These are phyloP conservation scores for Nerophis ophidion DNA, from an alignment of 2,113 vertebrate species.

Conservation along the genomic window DNA sequence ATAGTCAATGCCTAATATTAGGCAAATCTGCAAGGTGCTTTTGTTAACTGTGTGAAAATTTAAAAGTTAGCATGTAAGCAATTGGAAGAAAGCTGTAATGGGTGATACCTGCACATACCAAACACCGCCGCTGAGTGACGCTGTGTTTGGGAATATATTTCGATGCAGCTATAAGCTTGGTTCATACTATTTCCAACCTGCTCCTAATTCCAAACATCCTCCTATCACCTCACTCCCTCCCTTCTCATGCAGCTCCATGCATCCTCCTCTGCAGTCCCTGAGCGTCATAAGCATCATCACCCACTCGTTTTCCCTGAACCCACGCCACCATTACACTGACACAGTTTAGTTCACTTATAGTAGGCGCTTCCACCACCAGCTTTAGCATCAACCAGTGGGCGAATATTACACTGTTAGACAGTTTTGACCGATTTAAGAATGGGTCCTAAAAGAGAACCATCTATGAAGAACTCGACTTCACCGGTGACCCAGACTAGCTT, in stretches of 20 bases:
- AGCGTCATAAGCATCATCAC: slow-evolving; percentile 40
- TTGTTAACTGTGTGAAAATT: too few species aligned
- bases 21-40: too few species aligned
- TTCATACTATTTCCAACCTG: slow-evolving; percentile 25
- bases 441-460: slow-evolving; percentile 72
- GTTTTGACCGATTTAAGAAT: slow-evolving; percentile 29
- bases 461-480: slow-evolving; percentile 69
- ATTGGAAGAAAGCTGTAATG: too few species aligned
- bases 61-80: too few species aligned
- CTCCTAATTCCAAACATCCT: slow-evolving; percentile 21
- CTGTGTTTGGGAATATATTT: too few species aligned
- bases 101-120: too few species aligned
- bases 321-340: slow-evolving; percentile 31
- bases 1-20: too few species aligned
- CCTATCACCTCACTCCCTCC: slow-evolving; percentile 28
- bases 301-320: slow-evolving; percentile 7
- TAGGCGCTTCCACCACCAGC: slow-evolving; percentile 1
- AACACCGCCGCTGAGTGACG: too few species aligned
- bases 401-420: not conserved
- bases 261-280: slow-evolving; percentile 41
- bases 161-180: slow-evolving; percentile 11
- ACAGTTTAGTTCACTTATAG: slow-evolving; percentile 36
- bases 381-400: slow-evolving; percentile 9
- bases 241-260: slow-evolving; percentile 15
- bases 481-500: slow-evolving; percentile 58